These are phyloP conservation scores for Drosophila ezoana DNA, from an alignment of 2,888 invertebrate genomes.

Conservation along the genomic window DNA sequence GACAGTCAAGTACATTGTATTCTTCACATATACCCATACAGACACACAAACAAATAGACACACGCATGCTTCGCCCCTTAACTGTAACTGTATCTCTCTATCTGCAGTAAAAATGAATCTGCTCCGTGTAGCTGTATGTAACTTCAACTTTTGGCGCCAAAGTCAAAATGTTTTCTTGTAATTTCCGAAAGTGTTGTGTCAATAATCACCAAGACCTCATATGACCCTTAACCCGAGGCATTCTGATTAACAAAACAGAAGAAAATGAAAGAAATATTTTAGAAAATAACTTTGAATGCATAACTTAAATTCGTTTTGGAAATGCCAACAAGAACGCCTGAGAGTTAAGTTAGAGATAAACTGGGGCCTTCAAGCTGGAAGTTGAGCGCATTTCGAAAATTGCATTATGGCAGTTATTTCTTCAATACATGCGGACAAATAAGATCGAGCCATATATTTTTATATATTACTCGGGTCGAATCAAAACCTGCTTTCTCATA, in stretches of 20 bases:
- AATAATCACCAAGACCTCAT: conserved; percentile 55
- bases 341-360: no score
- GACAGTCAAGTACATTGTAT: conserved; percentile 36
- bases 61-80: conserved; percentile 5
- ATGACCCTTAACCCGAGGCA: conserved; percentile 16
- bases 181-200: conserved; percentile 81
- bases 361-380: no score
- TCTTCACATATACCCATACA: conserved; percentile 8
- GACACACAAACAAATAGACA: conserved; percentile 12
- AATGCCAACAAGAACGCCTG: no score
- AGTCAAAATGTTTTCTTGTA: conserved; percentile 75
- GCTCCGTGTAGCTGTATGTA: conserved; percentile 17
- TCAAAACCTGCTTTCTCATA: no score
- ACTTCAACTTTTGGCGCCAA: conserved; percentile 42
- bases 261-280: background rate
- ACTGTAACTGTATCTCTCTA: conserved; percentile 22
- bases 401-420: no score
- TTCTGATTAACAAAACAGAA: conserved; percentile 9
- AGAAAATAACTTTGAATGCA: background rate
- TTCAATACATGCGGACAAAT: no score
- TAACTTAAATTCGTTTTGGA: background rate
- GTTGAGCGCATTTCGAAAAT: no score
- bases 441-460: no score
- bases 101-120: conserved; percentile 16
- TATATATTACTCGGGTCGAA: no score